Percentiles rank a stretch among this genome's conserved stretches.
Conservation (phyloP, 2,113 vertebrate species). For the Tychaedon coryphoeus region DNA sequence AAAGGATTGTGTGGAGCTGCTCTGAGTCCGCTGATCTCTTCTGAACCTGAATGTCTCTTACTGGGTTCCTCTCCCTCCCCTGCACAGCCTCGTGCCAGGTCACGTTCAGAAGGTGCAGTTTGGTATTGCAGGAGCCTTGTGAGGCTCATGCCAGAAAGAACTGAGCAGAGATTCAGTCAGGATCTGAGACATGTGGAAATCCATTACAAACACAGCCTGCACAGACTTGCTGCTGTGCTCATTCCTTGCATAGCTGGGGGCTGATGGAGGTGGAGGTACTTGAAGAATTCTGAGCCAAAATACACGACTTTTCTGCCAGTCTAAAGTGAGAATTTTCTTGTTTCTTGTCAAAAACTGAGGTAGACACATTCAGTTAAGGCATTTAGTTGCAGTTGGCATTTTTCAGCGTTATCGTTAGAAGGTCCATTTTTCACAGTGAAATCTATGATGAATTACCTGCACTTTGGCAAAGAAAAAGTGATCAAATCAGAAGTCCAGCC, state of each 20-base stretch:
- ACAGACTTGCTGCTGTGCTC: constrained; percentile 20
- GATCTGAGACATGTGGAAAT: background rate
- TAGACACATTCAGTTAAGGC: background rate
- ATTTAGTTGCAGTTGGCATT: background rate
- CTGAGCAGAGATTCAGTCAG: background rate
- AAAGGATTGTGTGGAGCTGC: background rate
- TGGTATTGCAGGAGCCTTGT: background rate
- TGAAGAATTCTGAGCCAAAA: background rate
- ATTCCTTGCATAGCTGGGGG: constrained; percentile 19
- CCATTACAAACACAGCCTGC: constrained; percentile 1
- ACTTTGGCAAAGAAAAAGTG: background rate
- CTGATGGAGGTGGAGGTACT: background rate
- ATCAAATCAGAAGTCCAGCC: background rate
- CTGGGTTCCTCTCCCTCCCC: background rate
- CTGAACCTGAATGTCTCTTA: background rate
- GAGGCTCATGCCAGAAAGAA: background rate
- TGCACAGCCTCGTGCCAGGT: background rate
- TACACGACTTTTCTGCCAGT: background rate
- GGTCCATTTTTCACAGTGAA: background rate
- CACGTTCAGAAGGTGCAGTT: background rate
- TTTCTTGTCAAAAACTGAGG: background rate
- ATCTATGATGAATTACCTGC: background rate
- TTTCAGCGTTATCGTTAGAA: background rate
- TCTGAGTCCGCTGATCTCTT: background rate
- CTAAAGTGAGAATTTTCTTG: background rate